These are phyloP conservation scores for Sylvilagus floridanus DNA, from an alignment of 2,797 vertebrate species.

Conservation along the genomic window DNA sequence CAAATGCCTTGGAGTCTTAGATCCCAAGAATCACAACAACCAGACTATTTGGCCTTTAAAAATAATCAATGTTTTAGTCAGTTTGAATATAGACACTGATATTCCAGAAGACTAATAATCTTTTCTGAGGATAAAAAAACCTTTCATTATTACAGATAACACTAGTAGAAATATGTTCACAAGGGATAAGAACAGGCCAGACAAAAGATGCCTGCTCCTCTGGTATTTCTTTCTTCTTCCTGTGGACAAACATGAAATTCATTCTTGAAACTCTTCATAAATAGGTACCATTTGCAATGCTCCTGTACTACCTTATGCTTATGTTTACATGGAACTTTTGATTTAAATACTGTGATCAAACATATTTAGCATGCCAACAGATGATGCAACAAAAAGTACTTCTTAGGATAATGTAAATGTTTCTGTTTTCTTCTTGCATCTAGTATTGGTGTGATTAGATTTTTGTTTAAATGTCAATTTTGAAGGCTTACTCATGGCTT, in stretches of 20 bases:
- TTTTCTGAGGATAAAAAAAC: neutral
- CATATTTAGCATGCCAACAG: conserved; percentile 44
- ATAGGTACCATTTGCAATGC: neutral
- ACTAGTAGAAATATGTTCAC: neutral
- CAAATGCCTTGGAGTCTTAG: neutral
- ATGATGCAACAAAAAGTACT: conserved; percentile 1
- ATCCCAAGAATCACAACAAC: neutral
- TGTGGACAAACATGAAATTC: neutral
- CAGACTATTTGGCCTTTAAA: neutral
- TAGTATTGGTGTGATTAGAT: neutral
- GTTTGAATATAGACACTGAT: neutral
- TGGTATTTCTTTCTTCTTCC: neutral
- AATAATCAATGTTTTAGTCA: neutral
- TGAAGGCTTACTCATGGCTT: neutral
- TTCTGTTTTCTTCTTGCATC: conserved; percentile 54
- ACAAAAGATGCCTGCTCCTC: neutral
- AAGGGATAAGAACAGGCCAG: neutral
- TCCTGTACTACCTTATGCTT: neutral
- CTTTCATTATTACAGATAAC: neutral
- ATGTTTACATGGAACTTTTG: conserved; percentile 25
- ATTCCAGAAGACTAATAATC: neutral
- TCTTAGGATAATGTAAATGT: conserved; percentile 19
- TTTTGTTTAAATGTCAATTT: conserved; percentile 47
- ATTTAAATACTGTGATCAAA: conserved; percentile 45
- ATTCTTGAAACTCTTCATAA: neutral